Conservation (phyloP, 1,140 invertebrate genomes). For the Gerris buenoi region DNA sequence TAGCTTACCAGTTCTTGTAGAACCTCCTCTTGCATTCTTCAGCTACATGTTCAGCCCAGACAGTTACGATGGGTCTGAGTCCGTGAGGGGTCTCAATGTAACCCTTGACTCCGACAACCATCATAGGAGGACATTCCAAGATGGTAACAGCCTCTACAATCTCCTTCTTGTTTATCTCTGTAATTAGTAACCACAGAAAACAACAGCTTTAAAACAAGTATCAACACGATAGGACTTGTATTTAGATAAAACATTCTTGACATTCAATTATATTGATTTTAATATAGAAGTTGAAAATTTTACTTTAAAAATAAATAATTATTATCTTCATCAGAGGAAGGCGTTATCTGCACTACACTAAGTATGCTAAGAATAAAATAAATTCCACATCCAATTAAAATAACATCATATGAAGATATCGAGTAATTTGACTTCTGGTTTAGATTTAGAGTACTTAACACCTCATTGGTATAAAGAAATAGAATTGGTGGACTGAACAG, state of each 20-base stretch:
- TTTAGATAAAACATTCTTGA: too few species aligned
- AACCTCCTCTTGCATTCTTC: conserved; percentile 96
- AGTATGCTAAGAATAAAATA: too few species aligned
- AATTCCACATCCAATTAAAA: too few species aligned
- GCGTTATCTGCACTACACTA: too few species aligned
- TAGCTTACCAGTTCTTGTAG: conserved; percentile 99
- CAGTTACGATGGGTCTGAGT: conserved; percentile 79
- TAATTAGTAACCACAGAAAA: conserved; percentile 28
- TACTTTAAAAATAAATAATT: neutral
- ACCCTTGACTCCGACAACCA: conserved; percentile 91
- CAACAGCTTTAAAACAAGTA: conserved; percentile 7
- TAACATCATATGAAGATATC: too few species aligned
- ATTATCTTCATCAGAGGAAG: too few species aligned
- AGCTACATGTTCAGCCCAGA: conserved; percentile 96
- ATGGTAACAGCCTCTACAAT: conserved; percentile 98
- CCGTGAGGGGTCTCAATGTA: conserved; percentile 98
- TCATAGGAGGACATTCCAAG: conserved; percentile 95
- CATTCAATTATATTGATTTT: too few species aligned
- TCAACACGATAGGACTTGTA: too few species aligned
- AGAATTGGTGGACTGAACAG: too few species aligned
- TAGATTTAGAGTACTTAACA: too few species aligned
- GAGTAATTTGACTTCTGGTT: too few species aligned
- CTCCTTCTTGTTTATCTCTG: conserved; percentile 99
- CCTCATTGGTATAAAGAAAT: too few species aligned
- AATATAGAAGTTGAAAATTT: neutral